Percentiles rank a stretch among this genome's conserved stretches.
phyloP scores from a whole-genome alignment of 2,797 vertebrate species.

The Lagorchestes hirsutus region DNA sequence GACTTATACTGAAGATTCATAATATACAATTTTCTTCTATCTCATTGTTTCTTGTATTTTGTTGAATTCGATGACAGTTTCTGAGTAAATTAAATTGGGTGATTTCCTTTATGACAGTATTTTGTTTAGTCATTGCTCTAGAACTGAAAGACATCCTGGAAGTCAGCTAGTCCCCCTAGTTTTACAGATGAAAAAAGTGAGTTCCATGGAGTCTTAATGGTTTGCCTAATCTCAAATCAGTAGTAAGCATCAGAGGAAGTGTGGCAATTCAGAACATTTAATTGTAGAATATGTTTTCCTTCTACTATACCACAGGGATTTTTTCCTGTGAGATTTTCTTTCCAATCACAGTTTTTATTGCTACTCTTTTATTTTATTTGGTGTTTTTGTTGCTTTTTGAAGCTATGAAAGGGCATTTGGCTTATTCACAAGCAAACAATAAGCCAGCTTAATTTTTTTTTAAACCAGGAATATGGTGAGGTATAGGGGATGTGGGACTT shows the following conservation, averaged over 20 bases:
- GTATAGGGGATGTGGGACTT: too few species aligned
- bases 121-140: neutral
- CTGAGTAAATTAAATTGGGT: neutral
- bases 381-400: neutral
- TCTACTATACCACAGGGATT: neutral
- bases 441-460: too few species aligned
- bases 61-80: neutral
- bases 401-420: too few species aligned
- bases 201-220: neutral
- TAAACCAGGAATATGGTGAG: too few species aligned
- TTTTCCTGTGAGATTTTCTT: neutral
- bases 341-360: neutral
- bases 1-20: neutral
- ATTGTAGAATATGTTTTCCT: neutral
- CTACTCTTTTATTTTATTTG: neutral
- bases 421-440: too few species aligned
- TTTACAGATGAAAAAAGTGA: neutral
- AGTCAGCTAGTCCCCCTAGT: neutral
- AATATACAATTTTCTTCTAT: neutral
- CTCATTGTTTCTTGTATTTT: neutral
- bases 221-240: neutral
- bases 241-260: neutral
- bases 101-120: neutral
- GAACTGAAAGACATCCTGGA: neutral
- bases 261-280: neutral